A percentile compares a stretch with the other conserved stretches of the same genome.
phyloP scores from a whole-genome alignment of 2,888 invertebrate species.

The Leptinotarsa juncta region DNA sequence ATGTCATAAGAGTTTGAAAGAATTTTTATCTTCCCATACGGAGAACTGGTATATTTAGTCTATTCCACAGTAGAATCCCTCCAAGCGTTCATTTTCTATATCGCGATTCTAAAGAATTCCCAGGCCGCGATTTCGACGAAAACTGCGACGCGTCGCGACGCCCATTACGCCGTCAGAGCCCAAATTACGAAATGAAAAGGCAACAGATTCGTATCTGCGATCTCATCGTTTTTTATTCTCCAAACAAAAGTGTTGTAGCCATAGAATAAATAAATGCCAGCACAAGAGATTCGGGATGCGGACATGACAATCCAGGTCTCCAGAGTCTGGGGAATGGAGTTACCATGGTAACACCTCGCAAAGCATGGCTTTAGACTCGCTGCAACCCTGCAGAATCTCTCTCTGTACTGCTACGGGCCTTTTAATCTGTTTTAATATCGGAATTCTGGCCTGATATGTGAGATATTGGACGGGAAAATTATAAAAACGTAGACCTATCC shows the following conservation, averaged over 20 bases:
- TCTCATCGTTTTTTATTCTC: slow-evolving; percentile 41
- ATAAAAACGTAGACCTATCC: background rate
- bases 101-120: slow-evolving; percentile 1
- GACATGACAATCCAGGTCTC: slow-evolving; percentile 54
- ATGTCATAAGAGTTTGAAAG: background rate
- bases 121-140: slow-evolving; percentile 1
- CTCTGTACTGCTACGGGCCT: slow-evolving; percentile 32
- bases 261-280: slow-evolving; percentile 47
- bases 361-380: slow-evolving; percentile 46
- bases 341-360: slow-evolving; percentile 53
- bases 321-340: slow-evolving; percentile 52
- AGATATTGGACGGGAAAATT: slow-evolving; percentile 7
- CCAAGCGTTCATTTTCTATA: background rate
- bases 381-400: slow-evolving; percentile 43
- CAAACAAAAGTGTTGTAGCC: slow-evolving; percentile 46
- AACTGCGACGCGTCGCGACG: slow-evolving; percentile 10
- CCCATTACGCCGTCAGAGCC: background rate
- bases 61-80: background rate
- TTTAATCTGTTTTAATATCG: slow-evolving; percentile 46
- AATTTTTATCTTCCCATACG: background rate
- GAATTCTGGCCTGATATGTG: slow-evolving; percentile 30
- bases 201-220: slow-evolving; percentile 41
- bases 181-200: slow-evolving; percentile 41
- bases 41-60: background rate
- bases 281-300: slow-evolving; percentile 49